Evolutionary conservation across 2,113 vertebrate species (phyloP).

Genomic region (Gambusia holbrooki): DNA sequence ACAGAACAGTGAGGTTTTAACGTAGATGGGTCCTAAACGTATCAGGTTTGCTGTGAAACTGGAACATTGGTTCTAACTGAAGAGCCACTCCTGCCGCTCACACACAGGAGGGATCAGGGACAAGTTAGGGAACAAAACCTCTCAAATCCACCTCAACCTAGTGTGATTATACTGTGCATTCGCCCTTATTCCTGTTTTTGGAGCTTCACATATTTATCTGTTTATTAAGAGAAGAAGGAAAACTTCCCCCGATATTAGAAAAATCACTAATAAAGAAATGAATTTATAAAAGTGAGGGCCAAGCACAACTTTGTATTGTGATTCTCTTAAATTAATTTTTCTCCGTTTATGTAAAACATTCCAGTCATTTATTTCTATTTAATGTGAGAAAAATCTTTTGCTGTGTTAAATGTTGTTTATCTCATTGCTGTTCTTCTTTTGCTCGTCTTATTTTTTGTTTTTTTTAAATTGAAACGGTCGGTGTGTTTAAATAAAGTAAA

Average conservation of each 20-base stretch:
- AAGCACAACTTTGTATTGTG: conserved; percentile 74
- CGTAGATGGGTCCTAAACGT: conserved; percentile 26
- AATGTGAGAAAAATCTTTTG: conserved; percentile 61
- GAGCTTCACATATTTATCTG: conserved; percentile 14
- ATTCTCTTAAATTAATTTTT: conserved; percentile 31
- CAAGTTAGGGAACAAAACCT: conserved; percentile 55
- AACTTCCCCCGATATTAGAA: background rate
- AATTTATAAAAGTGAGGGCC: conserved; percentile 37
- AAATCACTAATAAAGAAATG: background rate
- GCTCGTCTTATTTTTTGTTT: conserved; percentile 70
- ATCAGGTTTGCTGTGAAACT: conserved; percentile 68
- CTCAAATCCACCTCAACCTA: conserved; percentile 34
- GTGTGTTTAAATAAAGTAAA: conserved; percentile 65
- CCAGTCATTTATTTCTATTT: conserved; percentile 50
- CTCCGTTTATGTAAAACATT: conserved; percentile 69
- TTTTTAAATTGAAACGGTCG: conserved; percentile 9
- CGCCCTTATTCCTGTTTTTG: conserved; percentile 35
- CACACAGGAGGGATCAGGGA: conserved; percentile 64
- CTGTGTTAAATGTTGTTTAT: conserved; percentile 62
- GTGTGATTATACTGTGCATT: conserved; percentile 24
- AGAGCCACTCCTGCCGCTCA: conserved; percentile 52
- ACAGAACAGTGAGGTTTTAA: conserved; percentile 61
- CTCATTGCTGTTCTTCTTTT: conserved; percentile 65
- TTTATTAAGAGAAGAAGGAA: conserved; percentile 7
- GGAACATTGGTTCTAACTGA: conserved; percentile 69